Evolutionary conservation across 2,797 vertebrate species (phyloP).

Genomic region (Syngnathus rostellatus): DNA sequence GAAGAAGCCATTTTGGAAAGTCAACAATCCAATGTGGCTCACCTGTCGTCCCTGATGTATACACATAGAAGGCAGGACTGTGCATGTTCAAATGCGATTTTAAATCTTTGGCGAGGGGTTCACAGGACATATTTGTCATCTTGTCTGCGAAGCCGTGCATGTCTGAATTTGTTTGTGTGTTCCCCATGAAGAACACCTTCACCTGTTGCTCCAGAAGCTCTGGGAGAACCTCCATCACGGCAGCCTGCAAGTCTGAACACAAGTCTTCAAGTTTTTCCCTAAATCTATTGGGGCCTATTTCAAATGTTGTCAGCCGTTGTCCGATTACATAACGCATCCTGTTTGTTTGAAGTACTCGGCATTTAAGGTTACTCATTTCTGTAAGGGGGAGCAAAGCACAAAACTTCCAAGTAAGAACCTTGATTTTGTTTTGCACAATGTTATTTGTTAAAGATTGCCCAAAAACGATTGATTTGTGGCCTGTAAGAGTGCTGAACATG

Average conservation of each 20-base stretch:
- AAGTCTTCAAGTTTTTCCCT: not conserved
- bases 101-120: slow-evolving; percentile 59
- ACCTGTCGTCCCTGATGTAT: slow-evolving; percentile 92
- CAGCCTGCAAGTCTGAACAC: slow-evolving; percentile 58
- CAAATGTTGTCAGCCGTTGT: not conserved
- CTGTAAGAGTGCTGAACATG: too few relatives aligned
- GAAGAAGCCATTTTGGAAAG: not conserved
- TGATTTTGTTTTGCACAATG: too few relatives aligned
- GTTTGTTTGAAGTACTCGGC: too few relatives aligned
- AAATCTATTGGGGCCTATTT: not conserved
- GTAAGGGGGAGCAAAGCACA: not conserved
- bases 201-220: slow-evolving; percentile 65
- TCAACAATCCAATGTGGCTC: slow-evolving; percentile 1
- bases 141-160: slow-evolving; percentile 65
- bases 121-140: slow-evolving; percentile 66
- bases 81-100: slow-evolving; percentile 58
- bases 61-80: slow-evolving; percentile 73
- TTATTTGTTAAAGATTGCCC: too few relatives aligned
- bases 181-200: slow-evolving; percentile 63
- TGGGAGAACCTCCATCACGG: slow-evolving; percentile 74
- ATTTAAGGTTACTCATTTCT: not conserved
- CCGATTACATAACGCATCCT: not conserved
- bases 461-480: too few relatives aligned
- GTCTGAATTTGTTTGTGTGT: slow-evolving; percentile 45
- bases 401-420: too few relatives aligned